Base-by-base conservation (phyloP, 1,140 invertebrate species). In the Lucilia cuprina region DNA sequence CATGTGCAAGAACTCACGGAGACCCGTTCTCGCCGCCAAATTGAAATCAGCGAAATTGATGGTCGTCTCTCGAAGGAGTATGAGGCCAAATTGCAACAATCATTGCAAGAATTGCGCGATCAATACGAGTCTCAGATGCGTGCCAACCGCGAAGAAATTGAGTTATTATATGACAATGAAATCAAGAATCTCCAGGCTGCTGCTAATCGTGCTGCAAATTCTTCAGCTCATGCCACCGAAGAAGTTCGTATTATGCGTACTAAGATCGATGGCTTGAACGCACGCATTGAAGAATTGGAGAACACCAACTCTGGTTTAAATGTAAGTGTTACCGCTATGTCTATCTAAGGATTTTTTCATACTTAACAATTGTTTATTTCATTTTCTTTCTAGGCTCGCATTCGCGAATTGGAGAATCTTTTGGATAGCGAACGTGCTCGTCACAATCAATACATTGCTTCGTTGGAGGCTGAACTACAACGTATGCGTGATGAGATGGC, bases 91-190 rank as follows among this genome's bases (percentile, higher is more conserved):
- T 92, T 99, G 74, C 96, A 98, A 87, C 95, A 99, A 85, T 96
- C 96, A n/a, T 92, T 99, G 80, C 96, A 97, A 88, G 97, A 98
- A 84, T 92, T 99, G 74, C 94, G 99, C 41, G 97, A 96, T 84
- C 96, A 99, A 86, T 98, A 98, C 91, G 98, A 99, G 90, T 93
- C 92, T 21, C 96, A 98, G 87, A 95, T 99, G 92, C 94, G 94
- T 84, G 93, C 93, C 74, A 98, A 98, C 88, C 94, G 97, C 12
- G 95, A 96, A 25, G 98, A 99, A 89, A 95, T 97, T 86, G 96
- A 97, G 87, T 88, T 93, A 82, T 92, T 98, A 0, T 98, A 97
- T 91, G 96, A 98, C 87, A 95, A 94, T 83, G 97, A 97, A 93
- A 95, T 96, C 82, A 94, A 94, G 89, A 93, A 94, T 85, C 92